Base-by-base conservation (phyloP, 2,797 vertebrate species). In the Myiotriccus ornatus region DNA sequence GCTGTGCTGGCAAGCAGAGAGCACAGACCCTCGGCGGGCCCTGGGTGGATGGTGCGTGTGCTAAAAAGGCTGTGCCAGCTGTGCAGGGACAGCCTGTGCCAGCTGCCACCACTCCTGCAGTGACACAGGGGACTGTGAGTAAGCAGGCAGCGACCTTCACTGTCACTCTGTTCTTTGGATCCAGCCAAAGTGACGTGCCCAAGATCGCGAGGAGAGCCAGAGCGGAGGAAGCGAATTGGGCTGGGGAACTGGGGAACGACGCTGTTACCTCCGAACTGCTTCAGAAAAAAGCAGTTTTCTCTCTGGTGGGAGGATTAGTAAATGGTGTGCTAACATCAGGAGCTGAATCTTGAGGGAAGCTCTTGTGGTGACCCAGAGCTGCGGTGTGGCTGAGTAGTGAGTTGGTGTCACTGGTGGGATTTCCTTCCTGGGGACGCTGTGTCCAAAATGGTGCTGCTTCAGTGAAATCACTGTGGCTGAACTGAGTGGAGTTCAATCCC, bases 341-440 rank as follows among this genome's bases (percentile, higher is more conserved):
- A 86, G 18, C 22, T 62, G 75, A 60, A 44, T 28, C 17, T 55
- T 55, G 12, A 12, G 59, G 28, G 57, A 65, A 56, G n/a, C 43
- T 25, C 46, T 57, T 9, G 2, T 6, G 24, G 41, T 2, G 22
- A 32, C 7, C 4, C 16, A 7, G 46, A 46, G 35, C 11, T 46
- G 30, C 23, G 22, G n/a, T 5, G n/a, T 10, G 32, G 12, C 22
- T 18, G 18, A 46, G 49, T 32, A 60, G 37, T 3, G 14, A 56
- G 22, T 49, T 76, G 20, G 7, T 57, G 30, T 30, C 0, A 0
- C 23, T 8, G 21, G 41, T 1, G 75, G 57, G 30, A n/a, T 75
- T 90, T 69, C 2, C 6, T 65, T 50, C 53, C 25, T 50, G 81
- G 7, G 3, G 49, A 12, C 3, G 0, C 37, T 49, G 23, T 25